These are phyloP conservation scores for Trichosurus vulpecula DNA, from an alignment of 2,797 vertebrate genomes.

Conservation along the genomic window DNA sequence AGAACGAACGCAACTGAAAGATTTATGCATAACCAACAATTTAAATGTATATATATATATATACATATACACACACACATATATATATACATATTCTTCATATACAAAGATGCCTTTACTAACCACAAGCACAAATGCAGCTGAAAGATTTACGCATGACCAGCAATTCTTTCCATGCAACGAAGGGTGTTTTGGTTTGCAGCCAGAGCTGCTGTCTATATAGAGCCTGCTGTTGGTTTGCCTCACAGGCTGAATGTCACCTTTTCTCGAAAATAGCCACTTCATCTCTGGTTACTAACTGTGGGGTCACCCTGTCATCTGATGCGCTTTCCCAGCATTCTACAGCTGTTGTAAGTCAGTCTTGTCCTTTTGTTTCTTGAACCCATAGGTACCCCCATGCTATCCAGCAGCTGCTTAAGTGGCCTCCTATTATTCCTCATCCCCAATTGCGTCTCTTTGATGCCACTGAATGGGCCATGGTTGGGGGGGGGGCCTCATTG, in stretches of 20 bases:
- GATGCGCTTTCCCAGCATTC: constrained; percentile 29
- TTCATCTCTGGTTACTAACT: not conserved
- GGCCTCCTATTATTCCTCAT: constrained; percentile 18
- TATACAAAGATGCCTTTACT: not conserved
- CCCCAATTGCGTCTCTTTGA: not conserved
- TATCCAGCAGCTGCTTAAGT: not conserved
- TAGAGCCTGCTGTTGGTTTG: not conserved
- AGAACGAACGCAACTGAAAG: constrained; percentile 6
- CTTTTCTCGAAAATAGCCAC: constrained; percentile 9
- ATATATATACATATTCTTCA: not conserved
- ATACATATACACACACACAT: not conserved
- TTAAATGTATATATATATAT: not conserved
- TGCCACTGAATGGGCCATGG: not conserved
- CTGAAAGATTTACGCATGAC: not conserved
- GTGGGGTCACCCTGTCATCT: not conserved
- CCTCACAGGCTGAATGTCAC: not conserved
- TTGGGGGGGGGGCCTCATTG: not conserved
- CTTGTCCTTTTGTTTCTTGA: constrained; percentile 33
- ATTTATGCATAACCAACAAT: not conserved
- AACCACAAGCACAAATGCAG: constrained; percentile 5
- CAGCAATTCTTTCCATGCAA: not conserved
- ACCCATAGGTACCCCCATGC: not conserved
- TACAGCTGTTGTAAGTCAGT: not conserved
- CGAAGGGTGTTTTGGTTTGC: not conserved
- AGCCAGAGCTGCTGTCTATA: not conserved